Conservation (phyloP, 2,888 invertebrate species). For the Chrysomela aeneicollis region DNA sequence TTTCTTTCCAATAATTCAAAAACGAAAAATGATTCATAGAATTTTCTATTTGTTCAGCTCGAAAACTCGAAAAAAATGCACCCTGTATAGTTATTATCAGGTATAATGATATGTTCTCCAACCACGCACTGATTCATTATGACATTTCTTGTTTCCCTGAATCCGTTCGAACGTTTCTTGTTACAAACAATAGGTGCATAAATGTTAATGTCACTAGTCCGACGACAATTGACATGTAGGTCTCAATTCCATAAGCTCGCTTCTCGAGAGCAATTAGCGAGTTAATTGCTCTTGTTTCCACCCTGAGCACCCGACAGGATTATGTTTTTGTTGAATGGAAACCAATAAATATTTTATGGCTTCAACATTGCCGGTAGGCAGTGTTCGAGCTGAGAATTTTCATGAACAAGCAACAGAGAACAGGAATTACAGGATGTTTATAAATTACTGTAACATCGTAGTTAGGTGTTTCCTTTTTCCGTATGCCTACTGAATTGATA, state of each 20-base stretch:
- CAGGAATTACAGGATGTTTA: no score
- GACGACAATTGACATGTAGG: conserved; percentile 5
- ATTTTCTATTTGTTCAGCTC: no score
- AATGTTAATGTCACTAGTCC: conserved; percentile 13
- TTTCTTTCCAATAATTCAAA: no score
- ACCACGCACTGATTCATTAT: background rate
- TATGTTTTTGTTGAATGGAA: conserved; percentile 2
- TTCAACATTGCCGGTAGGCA: background rate
- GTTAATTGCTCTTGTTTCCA: conserved; percentile 18
- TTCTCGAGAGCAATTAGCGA: conserved; percentile 15
- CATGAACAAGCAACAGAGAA: no score
- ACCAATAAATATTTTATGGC: conserved; percentile 1
- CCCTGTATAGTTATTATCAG: no score
- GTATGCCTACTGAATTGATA: no score
- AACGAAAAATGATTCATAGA: no score
- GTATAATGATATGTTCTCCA: no score
- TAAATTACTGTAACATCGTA: no score
- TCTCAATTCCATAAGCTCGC: conserved; percentile 1
- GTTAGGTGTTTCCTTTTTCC: no score
- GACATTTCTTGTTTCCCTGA: background rate
- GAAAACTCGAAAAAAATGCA: no score
- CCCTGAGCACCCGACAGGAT: background rate
- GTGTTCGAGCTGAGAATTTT: background rate
- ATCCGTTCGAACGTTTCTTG: background rate
- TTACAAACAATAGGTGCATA: background rate